These are phyloP conservation scores for Erythrolamprus reginae DNA, from an alignment of 2,113 vertebrate genomes.

Conservation along the genomic window DNA sequence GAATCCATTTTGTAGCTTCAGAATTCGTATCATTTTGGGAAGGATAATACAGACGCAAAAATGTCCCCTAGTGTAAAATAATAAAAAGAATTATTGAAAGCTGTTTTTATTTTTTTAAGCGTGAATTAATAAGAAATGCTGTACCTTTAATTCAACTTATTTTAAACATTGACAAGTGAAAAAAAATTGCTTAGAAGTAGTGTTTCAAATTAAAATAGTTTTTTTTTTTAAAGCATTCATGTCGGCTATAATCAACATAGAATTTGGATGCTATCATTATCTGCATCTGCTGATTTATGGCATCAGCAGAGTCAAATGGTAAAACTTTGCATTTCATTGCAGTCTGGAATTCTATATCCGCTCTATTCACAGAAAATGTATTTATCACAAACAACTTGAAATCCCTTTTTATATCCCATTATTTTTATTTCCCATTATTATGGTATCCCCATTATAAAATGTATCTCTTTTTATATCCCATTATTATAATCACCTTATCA, in stretches of 20 bases:
- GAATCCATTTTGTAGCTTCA: constrained; percentile 82
- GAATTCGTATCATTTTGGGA: constrained; percentile 60
- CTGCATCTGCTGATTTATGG: not conserved
- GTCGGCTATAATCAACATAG: not conserved
- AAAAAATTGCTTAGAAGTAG: not conserved
- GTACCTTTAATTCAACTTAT: not conserved
- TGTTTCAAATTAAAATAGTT: not conserved
- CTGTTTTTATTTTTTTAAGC: not conserved
- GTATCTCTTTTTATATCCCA: not conserved
- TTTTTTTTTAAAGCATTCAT: not conserved
- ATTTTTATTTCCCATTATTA: too few relatives aligned
- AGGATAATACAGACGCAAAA: constrained; percentile 91
- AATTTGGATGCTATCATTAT: not conserved
- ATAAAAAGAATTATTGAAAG: not conserved
- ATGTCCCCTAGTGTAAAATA: constrained; percentile 68
- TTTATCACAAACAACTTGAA: not conserved
- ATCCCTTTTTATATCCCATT: not conserved
- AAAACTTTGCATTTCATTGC: not conserved
- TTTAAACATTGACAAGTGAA: not conserved
- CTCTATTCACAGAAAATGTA: not conserved
- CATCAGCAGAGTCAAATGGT: not conserved
- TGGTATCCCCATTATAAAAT: too few relatives aligned
- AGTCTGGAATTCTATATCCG: not conserved
- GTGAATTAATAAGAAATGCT: not conserved
- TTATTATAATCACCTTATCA: not conserved